phyloP scores from a whole-genome alignment of 2,888 invertebrate genomes.

The Scaptomyza cyrtandrae region DNA sequence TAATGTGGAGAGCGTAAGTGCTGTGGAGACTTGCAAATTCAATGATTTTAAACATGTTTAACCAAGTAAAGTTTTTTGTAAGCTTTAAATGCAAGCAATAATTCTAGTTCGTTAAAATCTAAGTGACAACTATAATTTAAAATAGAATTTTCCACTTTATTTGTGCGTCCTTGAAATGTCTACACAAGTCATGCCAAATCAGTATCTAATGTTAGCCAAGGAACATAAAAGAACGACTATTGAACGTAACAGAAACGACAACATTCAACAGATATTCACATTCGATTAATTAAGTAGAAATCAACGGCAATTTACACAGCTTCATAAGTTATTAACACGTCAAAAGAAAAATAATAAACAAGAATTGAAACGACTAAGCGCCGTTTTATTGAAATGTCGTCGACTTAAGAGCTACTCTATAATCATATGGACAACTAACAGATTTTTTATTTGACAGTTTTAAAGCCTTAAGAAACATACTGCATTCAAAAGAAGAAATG shows the following conservation, averaged over 20 bases:
- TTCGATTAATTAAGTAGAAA: slow-evolving; percentile 74
- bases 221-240: neutral
- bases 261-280: slow-evolving; percentile 27
- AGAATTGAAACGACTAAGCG: slow-evolving; percentile 10
- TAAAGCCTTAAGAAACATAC: too few species aligned
- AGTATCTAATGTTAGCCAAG: slow-evolving; percentile 1
- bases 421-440: too few species aligned
- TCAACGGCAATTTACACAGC: slow-evolving; percentile 72
- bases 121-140: neutral
- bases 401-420: slow-evolving; percentile 7
- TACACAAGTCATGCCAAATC: slow-evolving; percentile 21
- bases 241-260: slow-evolving; percentile 3
- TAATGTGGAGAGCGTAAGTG: neutral
- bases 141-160: slow-evolving; percentile 14
- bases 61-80: neutral
- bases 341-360: slow-evolving; percentile 23
- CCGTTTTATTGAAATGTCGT: neutral
- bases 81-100: neutral
- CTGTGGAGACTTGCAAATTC: neutral
- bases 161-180: slow-evolving; percentile 39
- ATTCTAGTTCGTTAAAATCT: neutral
- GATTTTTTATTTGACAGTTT: too few species aligned
- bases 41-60: neutral
- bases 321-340: slow-evolving; percentile 74
- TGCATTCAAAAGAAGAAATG: too few species aligned